Conservation (phyloP, 2,888 invertebrate species). For the Folsomia candida region DNA sequence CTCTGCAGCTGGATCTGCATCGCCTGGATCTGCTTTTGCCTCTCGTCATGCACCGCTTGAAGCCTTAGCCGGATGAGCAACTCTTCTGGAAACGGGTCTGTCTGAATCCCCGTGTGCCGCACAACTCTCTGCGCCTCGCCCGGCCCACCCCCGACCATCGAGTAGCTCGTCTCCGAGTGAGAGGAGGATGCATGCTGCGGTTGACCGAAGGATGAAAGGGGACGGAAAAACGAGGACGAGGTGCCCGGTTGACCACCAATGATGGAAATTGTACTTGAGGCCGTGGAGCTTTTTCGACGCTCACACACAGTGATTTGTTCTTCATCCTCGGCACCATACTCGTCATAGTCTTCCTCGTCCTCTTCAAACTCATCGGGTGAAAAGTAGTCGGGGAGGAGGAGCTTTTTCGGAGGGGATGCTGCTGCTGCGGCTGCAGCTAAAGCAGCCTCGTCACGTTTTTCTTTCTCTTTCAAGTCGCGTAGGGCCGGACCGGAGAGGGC, state of each 20-base stretch:
- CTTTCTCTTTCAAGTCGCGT: conserved; percentile 37
- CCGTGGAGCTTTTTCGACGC: conserved; percentile 42
- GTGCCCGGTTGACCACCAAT: conserved; percentile 24
- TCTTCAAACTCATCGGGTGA: conserved; percentile 62
- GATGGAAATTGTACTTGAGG: conserved; percentile 44
- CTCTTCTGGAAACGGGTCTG: conserved; percentile 48
- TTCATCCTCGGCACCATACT: conserved; percentile 46
- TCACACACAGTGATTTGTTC: conserved; percentile 46
- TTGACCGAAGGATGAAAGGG: conserved; percentile 5
- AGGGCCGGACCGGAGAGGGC: conserved; percentile 44
- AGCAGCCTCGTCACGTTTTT: conserved; percentile 12
- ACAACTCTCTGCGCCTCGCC: conserved; percentile 34
- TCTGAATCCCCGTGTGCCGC: conserved; percentile 46
- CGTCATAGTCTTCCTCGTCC: conserved; percentile 63
- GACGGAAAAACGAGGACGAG: conserved; percentile 31
- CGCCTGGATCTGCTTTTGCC: conserved; percentile 9
- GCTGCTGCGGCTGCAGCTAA: neutral
- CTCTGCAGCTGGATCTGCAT: neutral
- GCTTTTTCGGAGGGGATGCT: neutral
- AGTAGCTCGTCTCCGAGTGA: conserved; percentile 38
- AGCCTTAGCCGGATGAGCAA: conserved; percentile 41
- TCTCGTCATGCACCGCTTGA: conserved; percentile 45
- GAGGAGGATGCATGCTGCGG: conserved; percentile 21
- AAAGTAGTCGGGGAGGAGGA: conserved; percentile 31
- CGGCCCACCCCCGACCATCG: conserved; percentile 23